A percentile compares a stretch with the other conserved stretches of the same genome.
phyloP scores from a whole-genome alignment of 2,888 invertebrate species.

The Hymenopus coronatus region DNA sequence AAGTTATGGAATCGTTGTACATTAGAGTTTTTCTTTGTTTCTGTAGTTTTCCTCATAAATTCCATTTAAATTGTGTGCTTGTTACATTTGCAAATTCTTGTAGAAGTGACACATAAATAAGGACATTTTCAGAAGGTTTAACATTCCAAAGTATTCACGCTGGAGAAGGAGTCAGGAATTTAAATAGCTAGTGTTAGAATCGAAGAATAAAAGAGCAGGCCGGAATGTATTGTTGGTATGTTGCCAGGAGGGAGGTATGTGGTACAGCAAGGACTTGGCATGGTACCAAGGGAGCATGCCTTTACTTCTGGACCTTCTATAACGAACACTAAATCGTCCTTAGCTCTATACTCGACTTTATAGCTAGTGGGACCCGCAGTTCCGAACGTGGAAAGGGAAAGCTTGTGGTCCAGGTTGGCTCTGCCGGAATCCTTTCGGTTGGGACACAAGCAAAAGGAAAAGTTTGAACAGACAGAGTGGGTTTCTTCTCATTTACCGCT shows the following conservation, averaged over 20 bases:
- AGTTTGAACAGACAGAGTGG: neutral
- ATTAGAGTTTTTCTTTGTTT: too few species aligned
- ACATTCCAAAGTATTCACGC: neutral
- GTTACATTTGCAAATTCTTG: too few species aligned
- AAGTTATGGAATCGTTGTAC: too few species aligned
- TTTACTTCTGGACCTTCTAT: neutral
- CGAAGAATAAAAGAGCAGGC: neutral
- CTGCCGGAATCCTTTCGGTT: neutral
- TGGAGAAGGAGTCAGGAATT: neutral
- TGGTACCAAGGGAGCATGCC: constrained; percentile 3
- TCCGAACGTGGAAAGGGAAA: neutral
- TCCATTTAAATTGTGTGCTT: too few species aligned
- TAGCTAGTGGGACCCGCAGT: neutral
- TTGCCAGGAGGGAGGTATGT: constrained; percentile 1
- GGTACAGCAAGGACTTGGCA: constrained; percentile 5
- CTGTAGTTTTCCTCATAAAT: too few species aligned
- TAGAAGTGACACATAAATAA: too few species aligned
- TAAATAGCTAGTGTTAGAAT: neutral
- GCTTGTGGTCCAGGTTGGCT: neutral
- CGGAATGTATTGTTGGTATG: neutral
- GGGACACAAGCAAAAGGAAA: neutral
- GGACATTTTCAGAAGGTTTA: too few species aligned
- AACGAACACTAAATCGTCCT: constrained; percentile 10
- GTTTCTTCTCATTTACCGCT: neutral
- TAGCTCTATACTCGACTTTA: neutral